Conservation (phyloP, 1,140 invertebrate genomes). For the Papilio aristodemus region DNA sequence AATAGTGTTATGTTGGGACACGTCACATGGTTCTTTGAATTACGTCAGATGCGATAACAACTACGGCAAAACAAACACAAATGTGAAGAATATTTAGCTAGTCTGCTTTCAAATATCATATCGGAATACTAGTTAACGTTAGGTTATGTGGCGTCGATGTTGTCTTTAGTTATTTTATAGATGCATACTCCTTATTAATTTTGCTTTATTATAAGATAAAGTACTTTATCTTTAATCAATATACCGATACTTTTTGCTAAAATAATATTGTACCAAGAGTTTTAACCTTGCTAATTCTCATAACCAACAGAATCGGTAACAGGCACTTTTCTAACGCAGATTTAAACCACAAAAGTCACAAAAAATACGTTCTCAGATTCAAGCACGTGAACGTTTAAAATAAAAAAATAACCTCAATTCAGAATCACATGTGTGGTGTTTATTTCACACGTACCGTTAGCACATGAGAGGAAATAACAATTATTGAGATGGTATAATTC, state of each 20-base stretch:
- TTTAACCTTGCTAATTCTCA: too few relatives aligned
- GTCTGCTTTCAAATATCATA: too few relatives aligned
- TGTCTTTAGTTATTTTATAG: too few relatives aligned
- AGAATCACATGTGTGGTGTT: constrained; percentile 6
- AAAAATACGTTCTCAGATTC: background rate
- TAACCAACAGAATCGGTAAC: background rate
- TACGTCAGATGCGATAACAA: background rate
- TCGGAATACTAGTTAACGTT: too few relatives aligned
- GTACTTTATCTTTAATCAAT: too few relatives aligned
- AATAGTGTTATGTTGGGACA: constrained; percentile 1
- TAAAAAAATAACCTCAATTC: constrained; percentile 4
- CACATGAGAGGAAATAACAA: background rate
- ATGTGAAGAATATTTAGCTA: too few relatives aligned
- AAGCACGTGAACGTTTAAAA: constrained; percentile 8
- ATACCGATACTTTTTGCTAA: too few relatives aligned
- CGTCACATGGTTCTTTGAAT: background rate
- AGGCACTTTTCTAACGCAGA: background rate
- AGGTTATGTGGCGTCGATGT: too few relatives aligned
- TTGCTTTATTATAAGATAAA: too few relatives aligned
- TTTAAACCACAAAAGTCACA: background rate
- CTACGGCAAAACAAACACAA: too few relatives aligned
- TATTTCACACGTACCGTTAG: constrained; percentile 8
- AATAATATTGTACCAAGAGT: too few relatives aligned
- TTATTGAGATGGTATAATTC: constrained; percentile 38
- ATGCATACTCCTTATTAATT: too few relatives aligned